phyloP scores from a whole-genome alignment of 2,113 vertebrate genomes.

The Nothocercus julius region DNA sequence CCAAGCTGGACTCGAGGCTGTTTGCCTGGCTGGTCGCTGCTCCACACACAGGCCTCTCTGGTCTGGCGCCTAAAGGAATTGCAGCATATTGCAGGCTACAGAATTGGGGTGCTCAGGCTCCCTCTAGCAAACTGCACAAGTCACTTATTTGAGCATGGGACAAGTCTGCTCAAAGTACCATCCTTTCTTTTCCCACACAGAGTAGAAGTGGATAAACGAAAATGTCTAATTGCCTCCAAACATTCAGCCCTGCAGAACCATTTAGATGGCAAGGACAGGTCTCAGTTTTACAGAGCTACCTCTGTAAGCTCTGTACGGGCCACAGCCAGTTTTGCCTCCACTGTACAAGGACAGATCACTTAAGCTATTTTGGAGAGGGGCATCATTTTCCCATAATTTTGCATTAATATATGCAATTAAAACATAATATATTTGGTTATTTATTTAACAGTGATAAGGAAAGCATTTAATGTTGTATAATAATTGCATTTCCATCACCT shows the following conservation, averaged over 20 bases:
- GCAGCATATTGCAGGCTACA: background rate
- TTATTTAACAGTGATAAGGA: slow-evolving; percentile 12
- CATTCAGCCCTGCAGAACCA: background rate
- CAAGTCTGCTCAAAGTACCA: background rate
- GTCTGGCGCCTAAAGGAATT: background rate
- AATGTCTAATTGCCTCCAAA: background rate
- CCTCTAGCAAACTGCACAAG: background rate
- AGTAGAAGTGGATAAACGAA: background rate
- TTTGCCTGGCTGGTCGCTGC: background rate
- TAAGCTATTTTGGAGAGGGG: background rate
- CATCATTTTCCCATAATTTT: background rate
- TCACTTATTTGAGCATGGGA: background rate
- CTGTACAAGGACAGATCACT: background rate
- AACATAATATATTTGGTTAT: background rate
- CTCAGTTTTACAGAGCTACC: background rate
- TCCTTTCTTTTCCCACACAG: background rate
- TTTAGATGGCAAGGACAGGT: background rate
- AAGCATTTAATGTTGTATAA: background rate
- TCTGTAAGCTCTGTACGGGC: too few relatives aligned
- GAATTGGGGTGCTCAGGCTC: background rate
- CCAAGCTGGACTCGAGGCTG: background rate
- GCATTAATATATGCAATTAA: background rate
- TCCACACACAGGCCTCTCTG: background rate
- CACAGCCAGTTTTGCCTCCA: background rate
- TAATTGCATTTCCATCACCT: background rate